A percentile compares a stretch with the other conserved stretches of the same genome.
Evolutionary conservation across 2,797 vertebrate species (phyloP).

Genomic region (Corythornis leucogaster): DNA sequence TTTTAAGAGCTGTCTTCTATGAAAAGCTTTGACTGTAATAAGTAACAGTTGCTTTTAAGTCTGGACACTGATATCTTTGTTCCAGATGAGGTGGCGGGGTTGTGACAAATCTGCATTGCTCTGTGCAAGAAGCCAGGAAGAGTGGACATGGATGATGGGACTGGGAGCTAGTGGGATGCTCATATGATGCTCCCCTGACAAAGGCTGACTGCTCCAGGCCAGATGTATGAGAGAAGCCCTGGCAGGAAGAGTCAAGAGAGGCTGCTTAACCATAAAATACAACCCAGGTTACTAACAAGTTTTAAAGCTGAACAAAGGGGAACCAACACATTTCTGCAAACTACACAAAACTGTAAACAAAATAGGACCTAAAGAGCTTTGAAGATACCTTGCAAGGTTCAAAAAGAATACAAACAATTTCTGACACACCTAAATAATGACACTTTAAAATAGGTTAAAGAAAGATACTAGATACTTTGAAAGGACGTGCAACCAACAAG

Average conservation of each 20-base stretch:
- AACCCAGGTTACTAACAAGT: background rate
- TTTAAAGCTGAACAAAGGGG: background rate
- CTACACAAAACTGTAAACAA: background rate
- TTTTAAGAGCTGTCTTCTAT: background rate
- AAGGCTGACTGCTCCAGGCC: background rate
- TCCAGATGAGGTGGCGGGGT: background rate
- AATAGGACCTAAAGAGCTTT: background rate
- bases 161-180: rapidly evolving
- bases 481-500: background rate
- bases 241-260: background rate
- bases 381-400: background rate
- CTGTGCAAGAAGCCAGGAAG: background rate
- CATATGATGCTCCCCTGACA: background rate
- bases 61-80: background rate
- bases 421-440: background rate
- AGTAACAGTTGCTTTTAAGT: background rate
- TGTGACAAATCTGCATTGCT: background rate
- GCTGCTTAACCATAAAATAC: background rate
- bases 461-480: background rate
- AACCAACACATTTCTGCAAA: background rate
- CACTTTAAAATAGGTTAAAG: background rate
- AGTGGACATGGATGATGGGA: background rate
- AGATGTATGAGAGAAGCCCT: background rate
- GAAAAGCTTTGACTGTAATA: background rate
- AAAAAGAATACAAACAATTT: background rate